Evolutionary conservation across 2,888 invertebrate genomes (phyloP), one percentile per base, ranked within the genome.

Genomic region (Mimachlamys varia): DNA sequence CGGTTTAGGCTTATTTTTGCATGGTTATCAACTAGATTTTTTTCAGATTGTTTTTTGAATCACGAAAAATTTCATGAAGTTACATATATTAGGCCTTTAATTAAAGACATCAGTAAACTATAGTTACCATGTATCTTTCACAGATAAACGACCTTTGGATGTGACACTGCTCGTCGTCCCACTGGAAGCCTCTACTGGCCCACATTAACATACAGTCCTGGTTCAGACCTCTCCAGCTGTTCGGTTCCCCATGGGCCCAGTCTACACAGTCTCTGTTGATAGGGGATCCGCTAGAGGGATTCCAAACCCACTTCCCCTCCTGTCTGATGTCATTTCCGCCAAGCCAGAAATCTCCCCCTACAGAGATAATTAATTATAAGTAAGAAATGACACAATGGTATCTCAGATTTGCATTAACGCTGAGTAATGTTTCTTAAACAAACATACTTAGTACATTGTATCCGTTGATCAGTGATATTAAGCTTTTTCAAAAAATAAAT

Each of bases 291-390:
- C 10, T 76, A 12, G 27, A 27, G 4, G 76, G 76, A 33, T 76
- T 76, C 76, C 76, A 76, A 27, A 33, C 27, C 76, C 76, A 76
- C 27, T 10, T 27, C 22, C 76, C 76, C 33, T 76, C 76, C 0
- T 76, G 76, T 76, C 76, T 76, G 33, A 76, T 76, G 76, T 76
- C 76, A 76, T 76, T 76, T 76, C 27, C 27, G 12, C 76, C 33
- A 0, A 22, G 10, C 76, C 76, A 76, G 33, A 27, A 76, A 33
- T 22, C 27, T 22, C 22, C 27, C 27, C 33, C 76, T 76, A 22
- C 2, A 58, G 19, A 58, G 19, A n/a, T 53, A 50, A 7, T 15
- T 12, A 50, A 50, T 50, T 7, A 10, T 53, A 53, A 1, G 13
- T 53, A 53, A 53, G 13, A 53, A 53, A 2, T 1, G 13, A 13